Evolutionary conservation across 1,140 invertebrate species (phyloP).

Genomic region (Bombus soroeensis): DNA sequence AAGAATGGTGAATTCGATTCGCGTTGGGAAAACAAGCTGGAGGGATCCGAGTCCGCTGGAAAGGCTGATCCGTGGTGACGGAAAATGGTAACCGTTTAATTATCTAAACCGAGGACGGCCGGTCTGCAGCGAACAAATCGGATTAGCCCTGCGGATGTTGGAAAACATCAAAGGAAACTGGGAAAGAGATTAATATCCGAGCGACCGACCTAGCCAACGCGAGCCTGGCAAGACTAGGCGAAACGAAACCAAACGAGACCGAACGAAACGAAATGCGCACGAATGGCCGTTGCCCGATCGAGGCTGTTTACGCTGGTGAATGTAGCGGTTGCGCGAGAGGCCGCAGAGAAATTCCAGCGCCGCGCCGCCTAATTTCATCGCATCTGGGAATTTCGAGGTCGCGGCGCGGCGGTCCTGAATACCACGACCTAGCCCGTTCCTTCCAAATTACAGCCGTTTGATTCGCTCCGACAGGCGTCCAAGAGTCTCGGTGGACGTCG

Average conservation of each 20-base stretch:
- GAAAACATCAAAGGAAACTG: constrained; percentile 16
- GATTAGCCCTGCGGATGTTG: background rate
- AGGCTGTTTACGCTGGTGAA: constrained; percentile 12
- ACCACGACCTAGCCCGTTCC: background rate
- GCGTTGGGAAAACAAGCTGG: background rate
- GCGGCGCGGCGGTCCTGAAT: background rate
- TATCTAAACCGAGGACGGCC: background rate
- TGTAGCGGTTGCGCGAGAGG: background rate
- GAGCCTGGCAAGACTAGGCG: background rate
- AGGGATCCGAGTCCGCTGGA: rapidly evolving
- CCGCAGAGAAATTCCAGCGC: constrained; percentile 1
- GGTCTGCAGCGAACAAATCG: background rate
- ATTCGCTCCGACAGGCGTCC: background rate
- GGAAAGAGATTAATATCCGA: background rate
- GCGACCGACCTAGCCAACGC: background rate
- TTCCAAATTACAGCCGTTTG: background rate
- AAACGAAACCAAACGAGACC: background rate
- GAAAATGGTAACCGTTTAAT: constrained; percentile 6
- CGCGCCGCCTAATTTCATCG: background rate
- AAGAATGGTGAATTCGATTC: background rate
- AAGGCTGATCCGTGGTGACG: no score
- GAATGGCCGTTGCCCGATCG: background rate
- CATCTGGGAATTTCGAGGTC: background rate
- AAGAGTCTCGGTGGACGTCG: no score
- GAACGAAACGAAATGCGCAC: background rate